Evolutionary conservation across 2,797 vertebrate species (phyloP), one percentile per base, ranked within the genome.

Genomic region (Syngnathus rostellatus): DNA sequence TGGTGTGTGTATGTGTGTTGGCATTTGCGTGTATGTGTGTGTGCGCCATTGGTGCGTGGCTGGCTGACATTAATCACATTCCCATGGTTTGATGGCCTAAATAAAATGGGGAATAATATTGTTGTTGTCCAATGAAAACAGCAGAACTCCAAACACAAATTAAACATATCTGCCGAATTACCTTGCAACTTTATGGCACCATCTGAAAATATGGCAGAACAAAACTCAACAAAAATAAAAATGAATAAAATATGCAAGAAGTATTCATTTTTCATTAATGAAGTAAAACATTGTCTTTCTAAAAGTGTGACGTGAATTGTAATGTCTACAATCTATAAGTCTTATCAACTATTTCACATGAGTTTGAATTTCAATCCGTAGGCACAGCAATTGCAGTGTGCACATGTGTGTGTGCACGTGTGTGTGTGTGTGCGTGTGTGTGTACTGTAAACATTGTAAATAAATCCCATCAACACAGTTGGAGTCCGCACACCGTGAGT

Each of bases 1-100:
- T 46, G 14, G 65, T 70, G 65, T 66, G 71, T 65, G 46, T 55
- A 46, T 58, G 51, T 57, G 60, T 66, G 70, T 73, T 66, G 68
- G 77, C 69, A 40, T 68, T 61, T 65, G 64, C 72, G 72, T 74
- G 63, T 62, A 67, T 67, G 62, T 64, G 69, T 62, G 65, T 46
- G 70, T 69, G 67, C 65, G 67, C 65, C 72, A 71, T 78, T 21
- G 43, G 71, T 74, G 63, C 63, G 64, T 75, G 70, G 67, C 73
- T 79, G 81, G 70, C 76, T 85, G 79, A 87, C 80, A 83, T 89
- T 86, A 86, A 89, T 89, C 83, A 86, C 84, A 85, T 87, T 86
- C 83, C 74, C 80, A 87, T 87, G 79, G 83, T 83, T 87, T 87
- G 82, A 89, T 85, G 86, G 81, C 85, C 85, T 84, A 83, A 86